phyloP scores from a whole-genome alignment of 2,113 vertebrate genomes.

The Caranx melampygus region DNA sequence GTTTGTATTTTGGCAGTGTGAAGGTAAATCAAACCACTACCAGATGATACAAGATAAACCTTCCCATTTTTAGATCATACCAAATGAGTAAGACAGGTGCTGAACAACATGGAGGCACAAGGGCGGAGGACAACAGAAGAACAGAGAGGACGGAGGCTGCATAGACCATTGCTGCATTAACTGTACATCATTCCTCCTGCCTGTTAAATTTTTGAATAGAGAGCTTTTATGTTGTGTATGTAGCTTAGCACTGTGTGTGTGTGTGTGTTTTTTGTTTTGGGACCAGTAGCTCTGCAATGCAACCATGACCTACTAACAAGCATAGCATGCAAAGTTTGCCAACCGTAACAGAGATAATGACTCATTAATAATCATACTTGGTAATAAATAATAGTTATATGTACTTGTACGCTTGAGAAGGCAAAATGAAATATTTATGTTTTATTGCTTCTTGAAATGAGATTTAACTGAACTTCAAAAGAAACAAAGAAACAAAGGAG shows the following conservation, averaged over 20 bases:
- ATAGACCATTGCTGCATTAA: constrained; percentile 34
- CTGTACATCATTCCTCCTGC: constrained; percentile 36
- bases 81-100: neutral
- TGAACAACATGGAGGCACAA: constrained; percentile 1
- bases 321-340: neutral
- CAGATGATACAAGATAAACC: neutral
- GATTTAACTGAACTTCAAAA: no score
- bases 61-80: neutral
- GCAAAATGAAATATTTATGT: neutral
- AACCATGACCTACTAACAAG: constrained; percentile 9
- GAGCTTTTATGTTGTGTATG: constrained; percentile 26
- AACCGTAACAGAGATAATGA: neutral
- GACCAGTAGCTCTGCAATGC: constrained; percentile 24
- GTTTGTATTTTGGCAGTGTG: neutral
- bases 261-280: constrained; percentile 22
- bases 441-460: neutral
- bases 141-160: constrained; percentile 16
- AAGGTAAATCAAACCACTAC: constrained; percentile 4
- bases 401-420: neutral
- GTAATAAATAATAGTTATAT: neutral
- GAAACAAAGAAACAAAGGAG: no score
- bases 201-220: constrained; percentile 69
- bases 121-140: constrained; percentile 8
- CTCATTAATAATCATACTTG: constrained; percentile 1
- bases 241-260: neutral